phyloP scores from a whole-genome alignment of 2,888 invertebrate species.

The Nezara viridula region DNA sequence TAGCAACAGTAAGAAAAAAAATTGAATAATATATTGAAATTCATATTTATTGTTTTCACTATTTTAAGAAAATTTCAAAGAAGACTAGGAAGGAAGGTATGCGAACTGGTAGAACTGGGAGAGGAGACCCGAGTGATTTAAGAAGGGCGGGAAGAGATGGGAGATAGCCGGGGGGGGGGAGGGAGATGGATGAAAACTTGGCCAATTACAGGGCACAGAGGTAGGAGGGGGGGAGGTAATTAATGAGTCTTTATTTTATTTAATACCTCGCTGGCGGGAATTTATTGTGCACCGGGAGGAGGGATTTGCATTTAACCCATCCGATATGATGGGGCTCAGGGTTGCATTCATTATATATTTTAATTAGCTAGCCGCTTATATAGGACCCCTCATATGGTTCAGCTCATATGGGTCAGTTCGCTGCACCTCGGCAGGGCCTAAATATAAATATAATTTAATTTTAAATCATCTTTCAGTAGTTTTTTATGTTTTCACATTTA shows the following conservation, averaged over 20 bases:
- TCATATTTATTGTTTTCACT: too few species aligned
- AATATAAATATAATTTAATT: too few species aligned
- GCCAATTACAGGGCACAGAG: conserved; percentile 53
- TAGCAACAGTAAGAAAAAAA: too few species aligned
- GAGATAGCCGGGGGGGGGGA: conserved; percentile 1
- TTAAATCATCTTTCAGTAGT: neutral
- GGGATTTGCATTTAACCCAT: conserved; percentile 57
- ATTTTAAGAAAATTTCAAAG: too few species aligned
- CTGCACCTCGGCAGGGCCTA: neutral
- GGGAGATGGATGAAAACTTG: conserved; percentile 57
- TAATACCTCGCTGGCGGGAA: conserved; percentile 52
- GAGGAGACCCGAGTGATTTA: neutral
- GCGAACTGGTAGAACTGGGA: neutral
- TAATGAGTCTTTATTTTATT: conserved; percentile 59
- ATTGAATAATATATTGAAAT: too few species aligned
- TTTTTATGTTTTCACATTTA: neutral
- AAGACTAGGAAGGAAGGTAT: neutral
- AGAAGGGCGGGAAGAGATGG: conserved; percentile 48
- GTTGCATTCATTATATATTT: conserved; percentile 47
- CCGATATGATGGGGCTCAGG: conserved; percentile 52
- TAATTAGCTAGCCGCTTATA: conserved; percentile 8
- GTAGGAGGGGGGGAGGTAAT: conserved; percentile 46
- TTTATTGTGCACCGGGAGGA: conserved; percentile 24
- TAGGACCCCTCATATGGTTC: conserved; percentile 24
- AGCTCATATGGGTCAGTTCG: neutral